A percentile compares a stretch with the other conserved stretches of the same genome.
Conservation (phyloP, 2,888 invertebrate species). For the Tolmerus cingulatus region DNA sequence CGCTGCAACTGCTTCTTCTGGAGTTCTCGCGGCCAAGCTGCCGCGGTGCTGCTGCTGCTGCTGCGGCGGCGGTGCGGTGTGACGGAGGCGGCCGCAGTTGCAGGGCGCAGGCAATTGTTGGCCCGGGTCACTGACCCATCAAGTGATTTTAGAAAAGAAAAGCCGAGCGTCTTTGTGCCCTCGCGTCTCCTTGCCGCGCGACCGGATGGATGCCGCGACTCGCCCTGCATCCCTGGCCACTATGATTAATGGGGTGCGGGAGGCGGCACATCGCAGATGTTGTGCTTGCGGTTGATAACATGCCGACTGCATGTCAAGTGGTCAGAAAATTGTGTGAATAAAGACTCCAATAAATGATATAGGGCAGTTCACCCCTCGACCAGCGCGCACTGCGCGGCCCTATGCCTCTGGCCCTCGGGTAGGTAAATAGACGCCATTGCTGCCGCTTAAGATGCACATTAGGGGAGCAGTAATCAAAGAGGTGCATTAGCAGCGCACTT, state of each 20-base stretch:
- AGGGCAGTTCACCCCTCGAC: not conserved
- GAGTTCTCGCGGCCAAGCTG: not conserved
- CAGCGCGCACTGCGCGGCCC: not conserved
- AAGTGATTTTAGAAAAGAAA: constrained; percentile 44
- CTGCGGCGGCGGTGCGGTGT: not conserved
- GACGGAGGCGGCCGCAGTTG: constrained; percentile 31
- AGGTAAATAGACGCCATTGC: constrained; percentile 34
- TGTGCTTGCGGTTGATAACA: constrained; percentile 31
- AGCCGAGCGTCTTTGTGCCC: constrained; percentile 27
- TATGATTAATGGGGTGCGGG: not conserved
- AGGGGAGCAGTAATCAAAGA: constrained; percentile 20
- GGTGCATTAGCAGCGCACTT: constrained; percentile 19
- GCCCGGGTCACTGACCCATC: constrained; percentile 46
- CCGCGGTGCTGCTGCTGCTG: not conserved
- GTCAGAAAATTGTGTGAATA: constrained; percentile 33
- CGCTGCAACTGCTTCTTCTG: not conserved
- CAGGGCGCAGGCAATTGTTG: constrained; percentile 46
- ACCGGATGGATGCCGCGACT: not conserved
- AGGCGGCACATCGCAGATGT: constrained; percentile 7
- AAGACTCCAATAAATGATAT: constrained; percentile 24
- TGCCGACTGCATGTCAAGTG: constrained; percentile 32
- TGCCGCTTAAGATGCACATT: constrained; percentile 7
- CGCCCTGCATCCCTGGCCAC: not conserved
- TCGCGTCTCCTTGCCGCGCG: constrained; percentile 3
- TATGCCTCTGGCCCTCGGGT: not conserved